These are phyloP conservation scores for Otus scops DNA, from an alignment of 2,797 vertebrate species.

Conservation along the genomic window DNA sequence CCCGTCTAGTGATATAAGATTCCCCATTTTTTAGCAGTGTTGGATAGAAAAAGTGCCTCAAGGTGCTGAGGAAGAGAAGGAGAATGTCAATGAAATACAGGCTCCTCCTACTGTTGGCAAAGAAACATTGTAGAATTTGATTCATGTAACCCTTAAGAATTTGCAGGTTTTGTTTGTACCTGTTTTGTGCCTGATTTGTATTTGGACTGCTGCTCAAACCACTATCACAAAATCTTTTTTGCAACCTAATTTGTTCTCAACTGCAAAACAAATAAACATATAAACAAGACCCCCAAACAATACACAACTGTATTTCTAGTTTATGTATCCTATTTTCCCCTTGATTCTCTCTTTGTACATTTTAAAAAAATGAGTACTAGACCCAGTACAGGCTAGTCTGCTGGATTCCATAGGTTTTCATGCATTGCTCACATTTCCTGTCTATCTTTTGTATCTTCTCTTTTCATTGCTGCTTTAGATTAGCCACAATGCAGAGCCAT, in stretches of 20 bases:
- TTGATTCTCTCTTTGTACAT: not conserved
- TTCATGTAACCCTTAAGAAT: not conserved
- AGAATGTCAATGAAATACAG: not conserved
- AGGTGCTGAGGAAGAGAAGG: not conserved
- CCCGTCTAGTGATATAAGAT: no score
- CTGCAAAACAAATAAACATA: conserved; percentile 1
- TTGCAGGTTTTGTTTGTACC: not conserved
- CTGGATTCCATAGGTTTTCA: not conserved
- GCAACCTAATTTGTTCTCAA: not conserved
- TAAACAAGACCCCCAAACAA: not conserved
- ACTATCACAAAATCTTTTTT: not conserved
- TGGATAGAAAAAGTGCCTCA: not conserved
- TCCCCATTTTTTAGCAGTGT: not conserved
- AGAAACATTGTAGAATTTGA: not conserved
- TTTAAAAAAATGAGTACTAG: not conserved
- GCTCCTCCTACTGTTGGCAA: not conserved
- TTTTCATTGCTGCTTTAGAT: conserved; percentile 29
- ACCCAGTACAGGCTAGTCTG: not conserved
- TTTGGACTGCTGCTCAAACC: not conserved
- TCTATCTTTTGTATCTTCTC: not conserved
- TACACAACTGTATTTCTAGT: not conserved
- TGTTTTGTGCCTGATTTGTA: not conserved
- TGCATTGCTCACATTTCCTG: not conserved
- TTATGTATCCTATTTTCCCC: not conserved
- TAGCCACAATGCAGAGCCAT: not conserved